Conservation (phyloP, 1,140 invertebrate species). For the Sogatella furcifera region DNA sequence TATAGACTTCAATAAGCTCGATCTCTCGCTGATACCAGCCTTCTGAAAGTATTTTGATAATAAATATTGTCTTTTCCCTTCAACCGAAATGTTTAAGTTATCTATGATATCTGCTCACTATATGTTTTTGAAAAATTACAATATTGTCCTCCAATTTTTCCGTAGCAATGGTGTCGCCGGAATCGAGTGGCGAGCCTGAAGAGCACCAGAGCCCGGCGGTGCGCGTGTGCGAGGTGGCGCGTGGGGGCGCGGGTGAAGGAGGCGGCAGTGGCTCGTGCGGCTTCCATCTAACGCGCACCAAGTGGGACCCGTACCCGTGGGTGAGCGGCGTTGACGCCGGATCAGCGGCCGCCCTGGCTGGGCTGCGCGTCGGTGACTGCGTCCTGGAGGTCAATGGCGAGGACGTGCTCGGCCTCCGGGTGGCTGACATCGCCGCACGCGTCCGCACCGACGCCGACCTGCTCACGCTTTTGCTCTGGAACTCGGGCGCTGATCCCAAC, state of each 20-base stretch:
- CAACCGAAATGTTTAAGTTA: too few relatives aligned
- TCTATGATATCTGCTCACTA: too few relatives aligned
- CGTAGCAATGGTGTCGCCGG: too few relatives aligned
- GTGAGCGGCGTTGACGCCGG: constrained; percentile 37
- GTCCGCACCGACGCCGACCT: constrained; percentile 35
- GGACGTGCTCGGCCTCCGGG: constrained; percentile 45
- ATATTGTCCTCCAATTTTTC: too few relatives aligned
- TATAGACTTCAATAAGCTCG: too few relatives aligned
- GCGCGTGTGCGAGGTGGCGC: constrained; percentile 21
- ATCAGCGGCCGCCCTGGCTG: constrained; percentile 37
- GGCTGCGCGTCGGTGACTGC: constrained; percentile 46
- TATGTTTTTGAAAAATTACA: too few relatives aligned
- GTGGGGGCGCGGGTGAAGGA: constrained; percentile 16
- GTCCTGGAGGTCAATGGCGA: constrained; percentile 47
- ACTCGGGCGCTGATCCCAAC: constrained; percentile 32
- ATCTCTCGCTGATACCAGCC: too few relatives aligned
- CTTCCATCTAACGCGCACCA: constrained; percentile 50
- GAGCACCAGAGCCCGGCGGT: constrained; percentile 19
- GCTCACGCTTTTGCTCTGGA: constrained; percentile 37
- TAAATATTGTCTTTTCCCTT: too few relatives aligned
- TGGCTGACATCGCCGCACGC: constrained; percentile 43
- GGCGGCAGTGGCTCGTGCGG: constrained; percentile 42
- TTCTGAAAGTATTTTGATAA: too few relatives aligned
- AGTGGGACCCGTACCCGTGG: constrained; percentile 64
- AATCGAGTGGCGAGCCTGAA: neutral